Base-by-base conservation (phyloP, 1,140 invertebrate genomes). In the Wasmannia auropunctata region DNA sequence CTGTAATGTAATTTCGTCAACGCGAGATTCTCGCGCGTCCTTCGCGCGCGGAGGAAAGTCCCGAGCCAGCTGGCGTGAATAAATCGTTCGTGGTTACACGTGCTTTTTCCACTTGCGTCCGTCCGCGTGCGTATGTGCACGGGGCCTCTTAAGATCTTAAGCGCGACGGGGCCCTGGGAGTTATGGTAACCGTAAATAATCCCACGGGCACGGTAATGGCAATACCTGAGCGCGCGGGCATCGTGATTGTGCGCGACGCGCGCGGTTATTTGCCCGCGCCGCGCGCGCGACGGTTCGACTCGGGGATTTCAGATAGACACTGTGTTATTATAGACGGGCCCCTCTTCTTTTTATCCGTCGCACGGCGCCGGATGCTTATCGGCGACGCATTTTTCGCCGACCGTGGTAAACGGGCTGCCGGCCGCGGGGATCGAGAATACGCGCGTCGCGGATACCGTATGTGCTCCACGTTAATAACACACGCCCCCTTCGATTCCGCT, bases 111-210 rank as follows among this genome's bases (percentile, higher is more conserved):
- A 34, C 22, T 75, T 63, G 58, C 22, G 37, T 28, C 54, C 31
- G 28, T 34, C 46, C 37, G 25, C 70, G 31, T 62, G 14, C 31
- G 25, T 76, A 37, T 49, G 60, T 56, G 56, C 37, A 67, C 85
- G 69, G n/a, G 81, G 67, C 83, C 83, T 79, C 92, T 90, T 86
- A 86, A 87, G 86, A 91, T 88, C 91, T 91, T 91, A 91, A 92
- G 88, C 86, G 93, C 91, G 85, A 93, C 89, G 87, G 87, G 86
- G 74, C 90, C n/a, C 88, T 70, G 84, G 88, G 87, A 94, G 92
- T 93, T 93, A 94, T 93, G 92, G 92, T 93, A 91, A 93, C 91
- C 93, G 93, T 94, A 93, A 94, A 93, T 94, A 93, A 94, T 93
- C 83, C 84, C 77, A 92, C 87, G 91, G 88, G 81, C 84, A 88